phyloP scores from a whole-genome alignment of 2,797 vertebrate genomes.

The Anguilla megastoma region DNA sequence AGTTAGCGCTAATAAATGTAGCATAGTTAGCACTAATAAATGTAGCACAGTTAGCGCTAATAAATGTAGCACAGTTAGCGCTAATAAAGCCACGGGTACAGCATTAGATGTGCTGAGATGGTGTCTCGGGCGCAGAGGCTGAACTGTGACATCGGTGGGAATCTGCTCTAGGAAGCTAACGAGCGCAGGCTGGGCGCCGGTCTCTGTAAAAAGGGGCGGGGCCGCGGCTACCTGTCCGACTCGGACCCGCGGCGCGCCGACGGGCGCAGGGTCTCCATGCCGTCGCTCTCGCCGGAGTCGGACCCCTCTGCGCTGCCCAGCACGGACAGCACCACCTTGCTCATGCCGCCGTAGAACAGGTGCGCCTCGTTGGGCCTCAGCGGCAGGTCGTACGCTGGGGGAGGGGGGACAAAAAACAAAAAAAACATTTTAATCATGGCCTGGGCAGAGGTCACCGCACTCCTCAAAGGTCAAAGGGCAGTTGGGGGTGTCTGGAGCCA shows the following conservation, averaged over 20 bases:
- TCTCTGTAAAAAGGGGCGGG: not conserved
- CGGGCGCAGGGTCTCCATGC: conserved; percentile 55
- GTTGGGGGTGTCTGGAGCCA: too few species aligned
- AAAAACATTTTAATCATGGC: not conserved
- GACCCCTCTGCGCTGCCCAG: conserved; percentile 65
- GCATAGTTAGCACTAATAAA: too few species aligned
- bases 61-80: too few species aligned
- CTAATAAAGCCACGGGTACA: too few species aligned
- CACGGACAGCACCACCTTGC: conserved; percentile 80
- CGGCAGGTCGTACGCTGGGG: conserved; percentile 83
- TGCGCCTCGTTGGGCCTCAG: conserved; percentile 80
- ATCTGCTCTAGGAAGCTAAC: not conserved
- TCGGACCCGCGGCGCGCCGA: conserved; percentile 49
- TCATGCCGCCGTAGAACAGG: conserved; percentile 87
- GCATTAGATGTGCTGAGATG: too few species aligned
- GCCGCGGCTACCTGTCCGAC: conserved; percentile 68
- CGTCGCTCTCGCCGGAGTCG: conserved; percentile 57
- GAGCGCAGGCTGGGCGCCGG: not conserved
- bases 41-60: too few species aligned
- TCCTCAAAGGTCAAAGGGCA: not conserved
- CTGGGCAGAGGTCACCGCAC: not conserved
- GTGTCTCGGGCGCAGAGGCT: not conserved
- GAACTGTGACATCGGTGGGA: not conserved
- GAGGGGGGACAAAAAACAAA: conserved; percentile 28
- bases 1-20: too few species aligned